Base-by-base conservation (phyloP, 2,888 invertebrate genomes). In the Mythimna ferrago region DNA sequence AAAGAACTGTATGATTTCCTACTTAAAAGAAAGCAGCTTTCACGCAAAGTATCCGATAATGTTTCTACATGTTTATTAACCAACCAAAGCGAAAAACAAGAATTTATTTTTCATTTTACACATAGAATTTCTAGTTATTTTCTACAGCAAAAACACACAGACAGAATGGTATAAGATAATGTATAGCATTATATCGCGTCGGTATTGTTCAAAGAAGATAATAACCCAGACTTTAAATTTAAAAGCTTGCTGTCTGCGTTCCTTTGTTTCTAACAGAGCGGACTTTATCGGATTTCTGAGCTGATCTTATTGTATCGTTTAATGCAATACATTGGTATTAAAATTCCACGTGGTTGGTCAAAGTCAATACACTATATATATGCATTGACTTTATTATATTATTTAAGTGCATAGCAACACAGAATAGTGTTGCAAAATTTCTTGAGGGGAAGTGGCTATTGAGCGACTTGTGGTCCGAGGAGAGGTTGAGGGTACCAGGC, bases 141-240 rank as follows among this genome's bases (percentile, higher is more conserved):
- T 26, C 38, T 2, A 26, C 16, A 32, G 38, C 16, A 53, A 19
- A 64, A 62, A 7, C n/a, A 61, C 16, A n/a, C 19, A 51, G 44
- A 48, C 54, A 5, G n/a, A n/a, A 58, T 48, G 4, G 4, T 26
- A 10, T 11, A 54, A 2, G 11, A 1, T 38, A 56, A 19, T 19
- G 35, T 32, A 57, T 51, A 44, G n/a, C 66, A 60, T 83, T 81
- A 80, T 63, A 73, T 82, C 76, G 71, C 54, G 61, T 62, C 66
- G 51, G 78, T 81, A 77, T 83, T 79, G 74, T 81, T 78, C 72
- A 77, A 80, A 82, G 72, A 63, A 78, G 85, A 89, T 85, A 87
- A 86, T 82, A 88, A 81, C 80, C 81, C 66, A 76, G 81, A 81
- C 80, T 82, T 77, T 85, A 84, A 87, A 83, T 89, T 90, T 87